Evolutionary conservation across 2,888 invertebrate genomes (phyloP).

Genomic region (Malthinus seriepunctatus): DNA sequence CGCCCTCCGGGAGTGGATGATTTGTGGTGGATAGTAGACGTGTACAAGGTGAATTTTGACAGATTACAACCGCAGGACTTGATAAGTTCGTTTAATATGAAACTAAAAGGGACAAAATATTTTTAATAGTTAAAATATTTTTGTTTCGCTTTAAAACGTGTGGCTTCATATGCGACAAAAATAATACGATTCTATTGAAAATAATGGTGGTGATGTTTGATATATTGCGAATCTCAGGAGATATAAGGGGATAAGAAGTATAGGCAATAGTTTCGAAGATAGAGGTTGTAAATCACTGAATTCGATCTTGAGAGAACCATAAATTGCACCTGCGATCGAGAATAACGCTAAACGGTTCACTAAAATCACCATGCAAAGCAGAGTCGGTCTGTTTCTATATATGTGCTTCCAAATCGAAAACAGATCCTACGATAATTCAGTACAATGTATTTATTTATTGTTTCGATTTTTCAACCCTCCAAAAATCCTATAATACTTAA

Average conservation of each 20-base stretch:
- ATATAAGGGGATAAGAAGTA: slow-evolving; percentile 53
- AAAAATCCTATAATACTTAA: slow-evolving; percentile 35
- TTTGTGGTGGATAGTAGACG: slow-evolving; percentile 43
- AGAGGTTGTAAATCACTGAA: slow-evolving; percentile 54
- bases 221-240: slow-evolving; percentile 51
- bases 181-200: slow-evolving; percentile 50
- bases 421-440: slow-evolving; percentile 48
- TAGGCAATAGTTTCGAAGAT: slow-evolving; percentile 55
- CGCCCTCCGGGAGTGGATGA: slow-evolving; percentile 47
- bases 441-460: slow-evolving; percentile 50
- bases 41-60: slow-evolving; percentile 36
- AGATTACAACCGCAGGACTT: slow-evolving; percentile 37
- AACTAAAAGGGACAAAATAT: background rate
- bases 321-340: slow-evolving; percentile 56
- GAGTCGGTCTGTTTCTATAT: slow-evolving; percentile 38
- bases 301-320: slow-evolving; percentile 55
- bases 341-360: slow-evolving; percentile 48
- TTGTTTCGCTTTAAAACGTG: slow-evolving; percentile 15
- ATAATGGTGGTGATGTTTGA: slow-evolving; percentile 51
- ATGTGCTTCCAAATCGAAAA: slow-evolving; percentile 44
- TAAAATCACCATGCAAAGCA: slow-evolving; percentile 48
- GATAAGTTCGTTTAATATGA: slow-evolving; percentile 11
- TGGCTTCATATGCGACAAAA: slow-evolving; percentile 42
- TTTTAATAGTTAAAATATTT: slow-evolving; percentile 26
- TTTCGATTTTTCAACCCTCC: slow-evolving; percentile 41